Evolutionary conservation across 2,797 vertebrate genomes (phyloP).

Genomic region (Lacerta agilis): DNA sequence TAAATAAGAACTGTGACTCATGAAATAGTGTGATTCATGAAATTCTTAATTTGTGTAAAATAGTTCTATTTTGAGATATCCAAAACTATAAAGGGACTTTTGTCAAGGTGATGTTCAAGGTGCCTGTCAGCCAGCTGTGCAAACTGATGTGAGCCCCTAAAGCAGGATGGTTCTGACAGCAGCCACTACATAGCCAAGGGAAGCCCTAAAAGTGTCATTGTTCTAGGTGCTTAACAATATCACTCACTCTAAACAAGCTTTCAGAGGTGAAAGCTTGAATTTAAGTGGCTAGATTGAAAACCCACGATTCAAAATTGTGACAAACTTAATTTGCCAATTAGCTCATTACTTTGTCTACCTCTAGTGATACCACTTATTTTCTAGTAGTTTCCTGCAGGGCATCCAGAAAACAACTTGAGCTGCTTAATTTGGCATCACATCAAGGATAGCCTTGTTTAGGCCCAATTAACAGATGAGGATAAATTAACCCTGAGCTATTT

Average conservation of each 20-base stretch:
- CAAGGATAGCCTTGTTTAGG: not conserved
- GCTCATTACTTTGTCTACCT: not conserved
- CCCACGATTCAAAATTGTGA: not conserved
- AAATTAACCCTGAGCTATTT: not conserved
- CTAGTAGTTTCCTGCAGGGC: not conserved
- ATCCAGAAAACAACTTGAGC: not conserved
- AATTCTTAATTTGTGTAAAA: not conserved
- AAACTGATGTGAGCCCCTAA: not conserved
- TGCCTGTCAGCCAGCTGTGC: no score
- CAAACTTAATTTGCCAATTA: not conserved
- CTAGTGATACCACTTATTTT: not conserved
- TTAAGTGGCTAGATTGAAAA: not conserved
- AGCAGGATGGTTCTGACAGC: not conserved
- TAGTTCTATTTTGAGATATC: not conserved
- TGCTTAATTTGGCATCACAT: not conserved
- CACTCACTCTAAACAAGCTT: not conserved
- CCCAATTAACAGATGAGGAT: not conserved
- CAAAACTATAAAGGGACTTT: not conserved
- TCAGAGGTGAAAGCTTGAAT: not conserved
- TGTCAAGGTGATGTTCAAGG: not conserved
- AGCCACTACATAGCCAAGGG: not conserved
- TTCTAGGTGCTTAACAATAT: not conserved
- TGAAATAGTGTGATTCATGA: not conserved
- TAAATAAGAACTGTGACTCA: not conserved
- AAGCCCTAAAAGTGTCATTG: not conserved